These are phyloP conservation scores for Erpornis zantholeuca DNA, from an alignment of 2,113 vertebrate species.

Conservation along the genomic window DNA sequence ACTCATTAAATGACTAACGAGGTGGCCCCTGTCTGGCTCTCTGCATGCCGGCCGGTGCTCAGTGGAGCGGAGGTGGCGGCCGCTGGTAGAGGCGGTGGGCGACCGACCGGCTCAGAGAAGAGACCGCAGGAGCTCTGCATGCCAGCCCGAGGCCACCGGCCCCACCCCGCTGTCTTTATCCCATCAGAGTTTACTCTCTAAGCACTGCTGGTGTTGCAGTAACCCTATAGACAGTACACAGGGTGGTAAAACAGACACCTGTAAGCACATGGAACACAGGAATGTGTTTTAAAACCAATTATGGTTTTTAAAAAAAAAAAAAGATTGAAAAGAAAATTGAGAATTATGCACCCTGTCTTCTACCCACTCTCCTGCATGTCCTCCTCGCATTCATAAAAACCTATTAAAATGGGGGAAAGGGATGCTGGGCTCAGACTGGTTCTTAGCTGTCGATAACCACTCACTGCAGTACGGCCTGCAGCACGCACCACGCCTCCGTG, in stretches of 20 bases:
- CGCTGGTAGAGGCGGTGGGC: rapidly evolving
- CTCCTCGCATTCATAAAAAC: neutral
- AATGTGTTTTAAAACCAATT: neutral
- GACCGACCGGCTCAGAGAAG: neutral
- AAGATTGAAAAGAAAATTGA: neutral
- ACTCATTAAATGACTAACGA: slow-evolving; percentile 38
- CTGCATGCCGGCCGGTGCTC: neutral
- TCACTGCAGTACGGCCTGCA: neutral
- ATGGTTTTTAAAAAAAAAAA: neutral
- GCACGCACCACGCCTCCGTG: neutral
- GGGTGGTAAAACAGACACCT: neutral
- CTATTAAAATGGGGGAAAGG: neutral
- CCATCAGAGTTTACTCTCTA: neutral
- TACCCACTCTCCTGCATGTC: neutral
- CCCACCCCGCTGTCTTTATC: neutral
- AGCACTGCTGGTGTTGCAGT: neutral
- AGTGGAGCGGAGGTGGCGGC: neutral
- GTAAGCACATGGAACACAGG: neutral
- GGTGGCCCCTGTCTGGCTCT: slow-evolving; percentile 5
- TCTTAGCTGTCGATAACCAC: neutral
- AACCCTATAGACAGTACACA: neutral
- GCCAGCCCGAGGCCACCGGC: neutral
- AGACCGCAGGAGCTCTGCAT: neutral
- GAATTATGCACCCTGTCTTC: neutral
- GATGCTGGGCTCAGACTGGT: neutral